Conservation (phyloP, 2,113 vertebrate genomes). For the Rhombomys opimus region DNA sequence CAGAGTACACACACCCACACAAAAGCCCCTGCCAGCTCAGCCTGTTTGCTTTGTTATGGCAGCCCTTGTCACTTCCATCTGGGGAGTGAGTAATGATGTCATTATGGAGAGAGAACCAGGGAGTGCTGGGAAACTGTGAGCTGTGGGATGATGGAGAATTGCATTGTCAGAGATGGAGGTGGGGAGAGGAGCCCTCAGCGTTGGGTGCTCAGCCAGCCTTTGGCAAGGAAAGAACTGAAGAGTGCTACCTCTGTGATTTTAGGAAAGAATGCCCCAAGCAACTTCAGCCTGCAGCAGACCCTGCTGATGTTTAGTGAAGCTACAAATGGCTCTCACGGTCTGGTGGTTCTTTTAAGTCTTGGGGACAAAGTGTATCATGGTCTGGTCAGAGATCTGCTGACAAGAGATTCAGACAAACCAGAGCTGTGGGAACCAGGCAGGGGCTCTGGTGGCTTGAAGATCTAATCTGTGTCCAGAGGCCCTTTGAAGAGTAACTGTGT, state of each 20-base stretch:
- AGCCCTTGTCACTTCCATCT: conserved; percentile 74
- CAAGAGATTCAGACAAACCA: not conserved
- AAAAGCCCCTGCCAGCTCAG: conserved; percentile 35
- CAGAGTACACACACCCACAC: not conserved
- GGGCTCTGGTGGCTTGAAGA: not conserved
- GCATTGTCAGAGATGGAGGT: not conserved
- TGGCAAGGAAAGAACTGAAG: not conserved
- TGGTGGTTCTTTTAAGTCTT: conserved; percentile 48
- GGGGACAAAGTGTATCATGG: not conserved
- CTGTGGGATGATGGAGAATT: not conserved
- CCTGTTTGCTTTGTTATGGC: conserved; percentile 71
- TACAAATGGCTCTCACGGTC: conserved; percentile 19
- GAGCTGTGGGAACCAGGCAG: not conserved
- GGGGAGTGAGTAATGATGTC: conserved; percentile 69
- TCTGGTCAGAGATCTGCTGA: conserved; percentile 59
- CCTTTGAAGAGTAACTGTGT: not conserved
- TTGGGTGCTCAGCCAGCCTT: not conserved
- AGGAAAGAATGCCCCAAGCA: not conserved
- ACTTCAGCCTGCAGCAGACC: not conserved
- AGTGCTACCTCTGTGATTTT: not conserved
- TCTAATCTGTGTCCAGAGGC: not conserved
- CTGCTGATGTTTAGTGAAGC: not conserved
- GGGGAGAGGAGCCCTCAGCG: not conserved
- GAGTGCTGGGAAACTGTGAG: not conserved
- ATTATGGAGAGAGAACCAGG: conserved; percentile 17